Conservation (phyloP, 2,113 vertebrate species). For the Calidris pugnax region DNA sequence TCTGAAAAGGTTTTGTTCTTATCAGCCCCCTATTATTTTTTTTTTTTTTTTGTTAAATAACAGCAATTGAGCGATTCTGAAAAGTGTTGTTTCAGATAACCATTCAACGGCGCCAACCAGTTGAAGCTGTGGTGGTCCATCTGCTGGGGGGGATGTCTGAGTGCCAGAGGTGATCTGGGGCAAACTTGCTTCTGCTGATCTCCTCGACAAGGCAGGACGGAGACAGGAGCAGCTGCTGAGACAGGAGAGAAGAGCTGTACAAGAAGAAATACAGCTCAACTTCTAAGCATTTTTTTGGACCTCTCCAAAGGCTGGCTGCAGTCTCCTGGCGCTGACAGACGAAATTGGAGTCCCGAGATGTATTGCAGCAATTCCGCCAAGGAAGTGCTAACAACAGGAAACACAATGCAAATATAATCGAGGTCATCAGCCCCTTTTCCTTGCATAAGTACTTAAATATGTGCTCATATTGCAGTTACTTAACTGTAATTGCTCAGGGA, state of each 20-base stretch:
- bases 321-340: not conserved
- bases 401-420: slow-evolving; percentile 59
- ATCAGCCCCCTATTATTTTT: not conserved
- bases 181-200: not conserved
- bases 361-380: slow-evolving; percentile 46
- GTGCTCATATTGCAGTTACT: slow-evolving; percentile 34
- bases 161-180: not conserved
- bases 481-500: slow-evolving; percentile 51
- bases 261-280: not conserved
- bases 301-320: not conserved
- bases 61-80: not conserved
- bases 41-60: not conserved
- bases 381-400: slow-evolving; percentile 59
- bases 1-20: not conserved
- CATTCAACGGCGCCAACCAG: not conserved
- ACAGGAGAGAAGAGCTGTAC: not conserved
- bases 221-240: not conserved
- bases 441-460: slow-evolving; percentile 52
- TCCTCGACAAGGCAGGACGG: not conserved
- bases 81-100: not conserved
- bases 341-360: slow-evolving; percentile 35
- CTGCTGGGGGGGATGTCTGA: not conserved
- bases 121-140: not conserved
- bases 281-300: not conserved
- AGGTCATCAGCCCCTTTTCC: slow-evolving; percentile 49